Percentiles rank a stretch among this genome's conserved stretches.
phyloP scores from a whole-genome alignment of 1,140 invertebrate genomes.

The Solen grandis region DNA sequence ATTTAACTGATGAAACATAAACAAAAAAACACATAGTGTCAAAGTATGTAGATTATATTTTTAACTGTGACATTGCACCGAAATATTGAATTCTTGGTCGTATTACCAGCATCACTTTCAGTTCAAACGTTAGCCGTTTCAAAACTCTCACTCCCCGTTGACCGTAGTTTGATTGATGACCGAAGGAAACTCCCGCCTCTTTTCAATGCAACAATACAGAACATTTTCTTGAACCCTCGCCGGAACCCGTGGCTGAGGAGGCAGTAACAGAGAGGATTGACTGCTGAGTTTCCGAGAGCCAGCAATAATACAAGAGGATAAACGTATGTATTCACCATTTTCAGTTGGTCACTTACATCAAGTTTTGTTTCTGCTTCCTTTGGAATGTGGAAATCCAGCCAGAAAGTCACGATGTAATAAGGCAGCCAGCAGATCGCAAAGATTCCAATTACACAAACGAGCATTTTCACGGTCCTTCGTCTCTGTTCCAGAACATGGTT shows the following conservation, averaged over 20 bases:
- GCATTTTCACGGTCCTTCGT: conserved; percentile 64
- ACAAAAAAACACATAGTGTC: too few species aligned
- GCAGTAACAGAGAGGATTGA: conserved; percentile 76
- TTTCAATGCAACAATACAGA: conserved; percentile 5
- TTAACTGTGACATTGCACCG: too few species aligned
- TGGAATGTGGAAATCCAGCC: conserved; percentile 65
- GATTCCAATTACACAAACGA: conserved; percentile 64
- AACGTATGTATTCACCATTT: conserved; percentile 40
- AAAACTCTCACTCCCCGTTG: conserved; percentile 22
- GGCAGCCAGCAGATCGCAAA: conserved; percentile 73
- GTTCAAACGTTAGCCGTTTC: conserved; percentile 35
- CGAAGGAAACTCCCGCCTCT: conserved; percentile 1
- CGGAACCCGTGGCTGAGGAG: conserved; percentile 74
- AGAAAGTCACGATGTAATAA: conserved; percentile 69
- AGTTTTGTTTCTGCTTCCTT: neutral
- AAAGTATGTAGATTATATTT: too few species aligned
- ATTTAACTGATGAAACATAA: too few species aligned
- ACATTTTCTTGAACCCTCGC: conserved; percentile 64
- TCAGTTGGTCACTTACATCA: too few species aligned
- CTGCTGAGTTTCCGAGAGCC: conserved; percentile 83
- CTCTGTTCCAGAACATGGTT: conserved; percentile 58
- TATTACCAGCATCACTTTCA: too few species aligned
- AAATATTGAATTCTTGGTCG: too few species aligned
- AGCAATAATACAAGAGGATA: conserved; percentile 82
- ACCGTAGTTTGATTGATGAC: neutral